A percentile compares a stretch with the other conserved stretches of the same genome.
phyloP scores from a whole-genome alignment of 2,888 invertebrate species.

The Corbicula japonica region DNA sequence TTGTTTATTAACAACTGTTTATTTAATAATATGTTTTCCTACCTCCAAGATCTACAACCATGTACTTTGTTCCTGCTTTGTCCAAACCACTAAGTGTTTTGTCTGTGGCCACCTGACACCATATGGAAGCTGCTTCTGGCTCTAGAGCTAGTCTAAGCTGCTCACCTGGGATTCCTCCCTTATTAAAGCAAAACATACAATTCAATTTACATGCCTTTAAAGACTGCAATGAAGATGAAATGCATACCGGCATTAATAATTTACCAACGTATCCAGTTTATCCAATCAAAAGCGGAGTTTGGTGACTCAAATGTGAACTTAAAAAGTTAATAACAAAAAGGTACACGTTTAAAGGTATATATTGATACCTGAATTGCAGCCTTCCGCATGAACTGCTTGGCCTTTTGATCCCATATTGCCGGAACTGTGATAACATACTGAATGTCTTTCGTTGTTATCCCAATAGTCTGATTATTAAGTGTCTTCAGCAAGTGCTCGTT shows the following conservation, averaged over 20 bases:
- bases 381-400: conserved; percentile 1
- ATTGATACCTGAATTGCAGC: neutral
- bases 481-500: conserved; percentile 1
- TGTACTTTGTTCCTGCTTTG: conserved; percentile 5
- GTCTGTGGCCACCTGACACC: conserved; percentile 1
- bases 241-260: too few species aligned
- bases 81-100: neutral
- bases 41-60: conserved; percentile 32
- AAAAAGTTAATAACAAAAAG: too few species aligned
- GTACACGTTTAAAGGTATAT: too few species aligned
- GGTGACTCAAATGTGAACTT: too few species aligned
- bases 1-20: too few species aligned
- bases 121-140: conserved; percentile 29
- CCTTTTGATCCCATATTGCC: conserved; percentile 1
- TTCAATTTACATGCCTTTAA: too few species aligned
- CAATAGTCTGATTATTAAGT: neutral
- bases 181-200: too few species aligned
- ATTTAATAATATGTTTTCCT: too few species aligned
- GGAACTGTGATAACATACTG: conserved; percentile 1
- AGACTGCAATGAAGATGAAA: too few species aligned
- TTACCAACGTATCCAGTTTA: too few species aligned
- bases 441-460: neutral
- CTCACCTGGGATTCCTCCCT: conserved; percentile 18
- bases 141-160: conserved; percentile 25
- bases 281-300: too few species aligned